Conservation (phyloP, 2,888 invertebrate species). For the Cephonodes hylas region DNA sequence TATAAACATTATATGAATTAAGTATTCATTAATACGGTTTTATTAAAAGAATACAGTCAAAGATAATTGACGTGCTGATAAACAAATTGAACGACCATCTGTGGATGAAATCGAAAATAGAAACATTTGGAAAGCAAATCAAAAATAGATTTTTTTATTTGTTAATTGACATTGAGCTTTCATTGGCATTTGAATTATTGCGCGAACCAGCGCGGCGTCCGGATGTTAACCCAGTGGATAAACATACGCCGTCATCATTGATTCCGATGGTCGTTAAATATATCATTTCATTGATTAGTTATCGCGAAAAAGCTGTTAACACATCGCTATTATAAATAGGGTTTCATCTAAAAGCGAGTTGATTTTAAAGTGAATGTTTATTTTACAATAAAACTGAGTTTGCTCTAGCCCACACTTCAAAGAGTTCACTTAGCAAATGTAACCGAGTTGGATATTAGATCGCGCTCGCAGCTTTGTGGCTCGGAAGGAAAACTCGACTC, state of each 20-base stretch:
- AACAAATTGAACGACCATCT: neutral
- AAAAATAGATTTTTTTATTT: slow-evolving; percentile 2
- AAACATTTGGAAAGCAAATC: neutral
- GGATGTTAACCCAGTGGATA: neutral
- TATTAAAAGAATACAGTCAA: neutral
- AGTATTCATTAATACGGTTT: too few relatives aligned
- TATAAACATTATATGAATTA: too few relatives aligned
- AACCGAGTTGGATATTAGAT: neutral
- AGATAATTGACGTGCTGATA: neutral
- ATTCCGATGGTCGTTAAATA: neutral
- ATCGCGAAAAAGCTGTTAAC: neutral
- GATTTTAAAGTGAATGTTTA: neutral
- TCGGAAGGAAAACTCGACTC: neutral
- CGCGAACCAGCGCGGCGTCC: neutral
- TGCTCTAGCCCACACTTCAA: neutral
- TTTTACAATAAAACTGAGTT: neutral
- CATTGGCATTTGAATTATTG: neutral
- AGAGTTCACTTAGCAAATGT: slow-evolving; percentile 1
- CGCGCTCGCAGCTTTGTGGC: neutral
- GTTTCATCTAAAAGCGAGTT: neutral
- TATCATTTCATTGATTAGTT: neutral
- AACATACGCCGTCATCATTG: neutral
- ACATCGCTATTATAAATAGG: neutral
- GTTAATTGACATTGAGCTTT: slow-evolving; percentile 6
- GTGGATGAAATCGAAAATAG: neutral